Base-by-base conservation (phyloP, 2,888 invertebrate genomes). In the Cerastis rubricosa region DNA sequence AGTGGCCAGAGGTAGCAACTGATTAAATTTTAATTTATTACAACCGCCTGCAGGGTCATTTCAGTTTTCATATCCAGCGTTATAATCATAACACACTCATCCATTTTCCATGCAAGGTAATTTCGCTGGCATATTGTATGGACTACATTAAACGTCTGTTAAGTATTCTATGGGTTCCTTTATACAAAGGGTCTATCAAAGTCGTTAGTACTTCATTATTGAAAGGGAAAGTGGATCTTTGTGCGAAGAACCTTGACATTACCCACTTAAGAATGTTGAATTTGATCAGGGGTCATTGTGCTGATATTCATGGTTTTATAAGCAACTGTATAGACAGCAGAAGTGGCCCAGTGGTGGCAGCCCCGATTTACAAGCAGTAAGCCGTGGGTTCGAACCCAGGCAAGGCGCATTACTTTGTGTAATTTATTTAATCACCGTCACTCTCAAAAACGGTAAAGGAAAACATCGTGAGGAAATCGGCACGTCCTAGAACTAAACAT, bases 151-250 rank as follows among this genome's bases (percentile, higher is more conserved):
- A 74, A n/a, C 19, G n/a, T 14, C 29, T 54, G 9, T 47, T 47
- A 63, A 61, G 61, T 51, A 81, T 79, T 66, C 40, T 59, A 25
- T 40, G 11, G n/a, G 17, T 19, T n/a, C 40, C 40, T 54, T 54
- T 35, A 45, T 43, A 67, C n/a, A 66, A 79, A 74, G 61, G 61
- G 66, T 35, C 51, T 47, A 47, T 66, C 40, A 75, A 79, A 81
- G 75, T 61, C 59, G n/a, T 74, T 78, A 81, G 51, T 75, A 75
- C 75, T 79, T 75, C 75, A 79, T 79, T 81, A 79, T 74, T 81
- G 75, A 79, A 79, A 74, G 81, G 45, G 40, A 79, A 75, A 79
- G 66, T 81, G 75, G 75, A 66, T 67, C 75, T 81, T 67, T 79
- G 66, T 81, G 40, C 51, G 47, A 67, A 29, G 74, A 54, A 66